These are phyloP conservation scores for Acrocephalus arundinaceus DNA, from an alignment of 2,113 vertebrate genomes.

Conservation along the genomic window DNA sequence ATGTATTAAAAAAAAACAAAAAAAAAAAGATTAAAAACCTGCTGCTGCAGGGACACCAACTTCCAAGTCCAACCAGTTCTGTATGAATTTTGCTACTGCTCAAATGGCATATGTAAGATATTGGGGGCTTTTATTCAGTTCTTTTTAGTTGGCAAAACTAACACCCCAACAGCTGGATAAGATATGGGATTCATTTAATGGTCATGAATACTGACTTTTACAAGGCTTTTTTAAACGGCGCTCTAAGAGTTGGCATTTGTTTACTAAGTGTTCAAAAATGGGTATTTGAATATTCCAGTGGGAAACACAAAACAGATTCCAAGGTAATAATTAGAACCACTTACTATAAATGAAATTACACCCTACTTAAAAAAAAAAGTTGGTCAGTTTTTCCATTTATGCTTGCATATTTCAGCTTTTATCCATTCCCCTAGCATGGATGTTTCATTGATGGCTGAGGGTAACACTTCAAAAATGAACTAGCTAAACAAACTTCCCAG, in stretches of 20 bases:
- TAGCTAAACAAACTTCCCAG: conserved; percentile 87
- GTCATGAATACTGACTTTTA: background rate
- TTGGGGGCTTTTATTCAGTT: background rate
- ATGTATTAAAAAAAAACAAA: background rate
- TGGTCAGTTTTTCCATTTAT: conserved; percentile 59
- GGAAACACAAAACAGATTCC: background rate
- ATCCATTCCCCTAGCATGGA: conserved; percentile 42
- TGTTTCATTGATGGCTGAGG: conserved; percentile 74
- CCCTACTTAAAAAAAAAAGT: conserved; percentile 9
- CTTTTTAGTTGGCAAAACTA: background rate
- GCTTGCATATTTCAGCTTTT: conserved; percentile 56
- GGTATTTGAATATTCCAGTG: conserved; percentile 6
- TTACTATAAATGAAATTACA: background rate
- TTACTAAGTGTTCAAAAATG: background rate
- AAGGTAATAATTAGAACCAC: background rate
- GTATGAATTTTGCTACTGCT: background rate
- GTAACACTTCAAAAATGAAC: conserved; percentile 85
- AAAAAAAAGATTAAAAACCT: background rate
- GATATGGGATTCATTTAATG: background rate
- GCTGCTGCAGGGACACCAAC: background rate
- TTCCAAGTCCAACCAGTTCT: background rate
- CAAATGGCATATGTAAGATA: background rate
- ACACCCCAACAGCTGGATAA: background rate
- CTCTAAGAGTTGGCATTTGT: background rate
- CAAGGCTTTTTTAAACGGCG: background rate